Evolutionary conservation across 2,888 invertebrate genomes (phyloP).

Genomic region (Philereme vetulata): DNA sequence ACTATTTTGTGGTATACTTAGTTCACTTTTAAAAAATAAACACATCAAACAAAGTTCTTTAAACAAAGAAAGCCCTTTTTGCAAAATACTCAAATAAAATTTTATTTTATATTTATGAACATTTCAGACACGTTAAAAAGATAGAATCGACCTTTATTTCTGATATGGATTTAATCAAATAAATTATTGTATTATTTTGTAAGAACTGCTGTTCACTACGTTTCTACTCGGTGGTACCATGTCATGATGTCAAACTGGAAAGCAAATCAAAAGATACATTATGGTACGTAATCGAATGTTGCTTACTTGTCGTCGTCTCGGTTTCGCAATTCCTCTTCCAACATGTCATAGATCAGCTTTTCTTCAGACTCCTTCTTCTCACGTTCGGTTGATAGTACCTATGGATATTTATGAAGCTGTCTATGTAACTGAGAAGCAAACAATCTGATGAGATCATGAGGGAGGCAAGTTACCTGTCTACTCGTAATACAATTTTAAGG

Average conservation of each 20-base stretch:
- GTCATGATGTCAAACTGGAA: conserved; percentile 9
- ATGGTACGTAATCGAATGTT: conserved; percentile 34
- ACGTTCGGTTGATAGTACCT: conserved; percentile 78
- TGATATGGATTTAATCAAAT: too few species aligned
- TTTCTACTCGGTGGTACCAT: neutral
- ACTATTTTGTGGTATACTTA: too few species aligned
- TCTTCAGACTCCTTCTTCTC: conserved; percentile 85
- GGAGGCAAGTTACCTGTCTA: conserved; percentile 18
- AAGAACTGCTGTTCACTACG: too few species aligned
- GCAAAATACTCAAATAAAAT: too few species aligned
- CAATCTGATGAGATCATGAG: conserved; percentile 48
- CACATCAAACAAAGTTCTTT: too few species aligned
- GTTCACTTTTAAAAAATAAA: too few species aligned
- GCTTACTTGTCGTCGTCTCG: conserved; percentile 92
- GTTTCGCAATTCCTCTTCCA: conserved; percentile 92
- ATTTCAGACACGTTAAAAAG: too few species aligned
- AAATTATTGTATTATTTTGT: too few species aligned
- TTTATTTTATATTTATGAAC: too few species aligned
- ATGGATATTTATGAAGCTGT: conserved; percentile 74
- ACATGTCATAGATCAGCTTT: conserved; percentile 89
- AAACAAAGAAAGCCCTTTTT: too few species aligned
- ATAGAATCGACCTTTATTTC: too few species aligned
- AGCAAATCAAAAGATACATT: conserved; percentile 18
- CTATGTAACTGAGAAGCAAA: conserved; percentile 68
- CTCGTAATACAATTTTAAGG: conserved; percentile 14